These are phyloP conservation scores for Prunella strophiata DNA, from an alignment of 2,797 vertebrate genomes.

Conservation along the genomic window DNA sequence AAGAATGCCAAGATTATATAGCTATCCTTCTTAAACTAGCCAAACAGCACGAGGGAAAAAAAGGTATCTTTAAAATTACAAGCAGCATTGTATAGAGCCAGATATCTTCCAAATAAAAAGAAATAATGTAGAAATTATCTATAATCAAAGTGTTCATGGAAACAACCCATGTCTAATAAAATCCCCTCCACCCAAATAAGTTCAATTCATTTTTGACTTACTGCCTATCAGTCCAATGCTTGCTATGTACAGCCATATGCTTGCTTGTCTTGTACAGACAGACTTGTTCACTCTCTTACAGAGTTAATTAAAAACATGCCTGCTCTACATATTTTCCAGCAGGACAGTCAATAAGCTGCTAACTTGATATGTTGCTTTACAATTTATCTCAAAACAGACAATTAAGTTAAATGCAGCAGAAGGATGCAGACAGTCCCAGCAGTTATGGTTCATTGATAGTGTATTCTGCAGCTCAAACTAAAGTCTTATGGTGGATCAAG, in stretches of 20 bases:
- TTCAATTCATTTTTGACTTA: background rate
- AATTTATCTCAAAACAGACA: slow-evolving; percentile 10
- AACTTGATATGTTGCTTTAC: slow-evolving; percentile 19
- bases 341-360: slow-evolving; percentile 24
- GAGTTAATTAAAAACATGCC: background rate
- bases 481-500: background rate
- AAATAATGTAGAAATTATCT: background rate
- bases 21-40: background rate
- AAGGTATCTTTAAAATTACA: background rate
- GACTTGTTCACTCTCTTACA: background rate
- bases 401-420: slow-evolving; percentile 28
- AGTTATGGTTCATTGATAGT: background rate
- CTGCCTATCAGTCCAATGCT: background rate
- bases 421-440: background rate
- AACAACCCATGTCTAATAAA: background rate
- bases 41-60: background rate
- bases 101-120: background rate
- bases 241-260: background rate
- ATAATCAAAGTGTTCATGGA: background rate
- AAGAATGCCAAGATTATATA: background rate
- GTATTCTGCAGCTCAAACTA: background rate
- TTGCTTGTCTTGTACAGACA: background rate
- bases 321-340: slow-evolving; percentile 17
- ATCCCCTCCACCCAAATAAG: background rate
- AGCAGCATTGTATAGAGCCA: background rate